phyloP scores from a whole-genome alignment of 2,113 vertebrate genomes.

The Leiothrix lutea region DNA sequence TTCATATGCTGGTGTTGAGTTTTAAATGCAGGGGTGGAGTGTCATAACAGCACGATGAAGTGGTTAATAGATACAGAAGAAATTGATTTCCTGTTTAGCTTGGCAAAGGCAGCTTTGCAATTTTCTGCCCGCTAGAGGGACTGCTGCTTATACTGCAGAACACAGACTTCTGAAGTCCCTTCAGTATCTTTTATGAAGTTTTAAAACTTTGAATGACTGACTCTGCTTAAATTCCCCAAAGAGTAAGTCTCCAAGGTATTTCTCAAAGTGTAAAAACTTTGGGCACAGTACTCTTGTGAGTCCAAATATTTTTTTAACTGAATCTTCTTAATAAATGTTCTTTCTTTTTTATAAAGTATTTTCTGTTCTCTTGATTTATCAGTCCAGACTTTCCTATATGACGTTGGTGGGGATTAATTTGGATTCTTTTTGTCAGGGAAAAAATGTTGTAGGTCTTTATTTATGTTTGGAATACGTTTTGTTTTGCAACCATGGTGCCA shows the following conservation, averaged over 20 bases:
- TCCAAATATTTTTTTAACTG: neutral
- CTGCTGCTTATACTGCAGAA: neutral
- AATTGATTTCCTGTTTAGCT: neutral
- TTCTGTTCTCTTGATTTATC: neutral
- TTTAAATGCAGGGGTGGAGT: neutral
- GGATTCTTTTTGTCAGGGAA: neutral
- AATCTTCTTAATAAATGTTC: neutral
- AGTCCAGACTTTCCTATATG: neutral
- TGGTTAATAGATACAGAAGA: neutral
- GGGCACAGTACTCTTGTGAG: neutral
- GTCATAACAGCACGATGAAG: neutral
- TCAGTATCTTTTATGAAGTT: neutral
- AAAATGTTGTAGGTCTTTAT: neutral
- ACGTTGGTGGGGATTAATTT: neutral
- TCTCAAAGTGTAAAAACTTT: neutral
- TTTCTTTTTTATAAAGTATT: neutral
- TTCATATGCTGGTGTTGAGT: neutral
- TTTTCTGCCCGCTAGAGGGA: constrained; percentile 54
- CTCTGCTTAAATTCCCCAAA: neutral
- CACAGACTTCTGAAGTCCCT: neutral
- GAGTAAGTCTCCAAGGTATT: neutral
- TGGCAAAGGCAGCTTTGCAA: neutral
- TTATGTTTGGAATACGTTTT: constrained; percentile 26
- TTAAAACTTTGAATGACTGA: neutral
- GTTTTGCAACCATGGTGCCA: constrained; percentile 36